phyloP scores from a whole-genome alignment of 2,113 vertebrate genomes.

The Scolopax mira region DNA sequence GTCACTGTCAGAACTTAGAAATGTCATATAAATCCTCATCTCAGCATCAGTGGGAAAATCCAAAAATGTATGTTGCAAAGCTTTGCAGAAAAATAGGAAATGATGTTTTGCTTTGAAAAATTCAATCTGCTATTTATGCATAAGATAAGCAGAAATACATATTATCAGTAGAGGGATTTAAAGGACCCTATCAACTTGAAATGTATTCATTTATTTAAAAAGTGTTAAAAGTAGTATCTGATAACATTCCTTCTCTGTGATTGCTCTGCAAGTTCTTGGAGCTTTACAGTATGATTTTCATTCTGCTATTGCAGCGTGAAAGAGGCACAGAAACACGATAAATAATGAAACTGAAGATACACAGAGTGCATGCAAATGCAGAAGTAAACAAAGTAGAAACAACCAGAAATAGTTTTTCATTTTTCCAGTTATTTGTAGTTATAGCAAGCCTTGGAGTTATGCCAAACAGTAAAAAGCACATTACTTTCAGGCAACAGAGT shows the following conservation, averaged over 20 bases:
- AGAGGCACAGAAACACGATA: not conserved
- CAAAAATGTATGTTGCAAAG: not conserved
- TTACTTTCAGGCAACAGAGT: not conserved
- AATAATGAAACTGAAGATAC: not conserved
- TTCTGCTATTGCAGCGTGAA: not conserved
- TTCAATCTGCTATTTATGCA: not conserved
- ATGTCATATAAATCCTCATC: slow-evolving; percentile 25
- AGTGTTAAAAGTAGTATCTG: not conserved
- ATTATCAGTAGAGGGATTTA: slow-evolving; percentile 15
- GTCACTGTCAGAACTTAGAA: slow-evolving; percentile 7
- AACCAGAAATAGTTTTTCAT: not conserved
- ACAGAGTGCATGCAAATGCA: not conserved
- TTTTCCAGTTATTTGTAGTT: not conserved
- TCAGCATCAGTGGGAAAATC: slow-evolving; percentile 1
- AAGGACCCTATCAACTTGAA: not conserved
- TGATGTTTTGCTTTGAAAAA: slow-evolving; percentile 33
- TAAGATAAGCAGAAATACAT: slow-evolving; percentile 21
- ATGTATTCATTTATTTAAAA: not conserved
- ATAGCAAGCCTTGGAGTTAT: not conserved
- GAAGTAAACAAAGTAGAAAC: slow-evolving; percentile 5
- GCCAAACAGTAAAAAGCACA: not conserved
- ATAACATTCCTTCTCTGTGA: not conserved
- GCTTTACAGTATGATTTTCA: not conserved
- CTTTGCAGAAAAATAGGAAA: slow-evolving; percentile 26
- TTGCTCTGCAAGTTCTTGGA: not conserved